These are phyloP conservation scores for Steatocranus sp. DNA, from an alignment of 2,797 vertebrate genomes.

Conservation along the genomic window DNA sequence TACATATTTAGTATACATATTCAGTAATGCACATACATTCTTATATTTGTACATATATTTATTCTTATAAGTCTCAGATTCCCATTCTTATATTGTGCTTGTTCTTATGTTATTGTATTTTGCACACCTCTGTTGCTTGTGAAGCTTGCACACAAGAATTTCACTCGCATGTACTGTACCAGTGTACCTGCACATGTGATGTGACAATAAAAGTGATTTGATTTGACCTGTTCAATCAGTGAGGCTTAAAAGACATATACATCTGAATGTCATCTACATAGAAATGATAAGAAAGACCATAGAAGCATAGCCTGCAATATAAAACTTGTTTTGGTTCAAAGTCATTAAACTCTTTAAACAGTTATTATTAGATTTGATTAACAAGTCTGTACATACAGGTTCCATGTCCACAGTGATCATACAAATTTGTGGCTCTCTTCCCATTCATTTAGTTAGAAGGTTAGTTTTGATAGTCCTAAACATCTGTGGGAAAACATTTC, in stretches of 20 bases:
- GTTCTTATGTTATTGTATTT: not conserved
- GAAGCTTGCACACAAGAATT: not conserved
- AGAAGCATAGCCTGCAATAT: not conserved
- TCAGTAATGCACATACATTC: not conserved
- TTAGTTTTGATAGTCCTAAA: not conserved
- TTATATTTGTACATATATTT: not conserved
- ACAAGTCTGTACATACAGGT: not conserved
- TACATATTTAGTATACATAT: not conserved
- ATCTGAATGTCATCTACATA: not conserved
- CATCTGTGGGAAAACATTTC: not conserved
- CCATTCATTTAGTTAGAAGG: not conserved
- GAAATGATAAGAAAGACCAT: not conserved
- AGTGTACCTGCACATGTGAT: not conserved
- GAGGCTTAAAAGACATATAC: not conserved
- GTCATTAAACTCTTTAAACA: not conserved
- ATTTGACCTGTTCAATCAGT: not conserved
- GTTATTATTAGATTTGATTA: not conserved
- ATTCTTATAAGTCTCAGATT: not conserved
- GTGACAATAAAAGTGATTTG: not conserved
- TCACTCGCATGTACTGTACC: not conserved
- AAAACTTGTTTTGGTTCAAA: not conserved
- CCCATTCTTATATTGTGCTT: not conserved
- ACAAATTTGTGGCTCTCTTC: not conserved
- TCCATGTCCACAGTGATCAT: not conserved
- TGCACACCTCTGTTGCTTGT: not conserved